A percentile compares a stretch with the other conserved stretches of the same genome.
Evolutionary conservation across 1,140 invertebrate species (phyloP).

Genomic region (Acromyrmex heyeri): DNA sequence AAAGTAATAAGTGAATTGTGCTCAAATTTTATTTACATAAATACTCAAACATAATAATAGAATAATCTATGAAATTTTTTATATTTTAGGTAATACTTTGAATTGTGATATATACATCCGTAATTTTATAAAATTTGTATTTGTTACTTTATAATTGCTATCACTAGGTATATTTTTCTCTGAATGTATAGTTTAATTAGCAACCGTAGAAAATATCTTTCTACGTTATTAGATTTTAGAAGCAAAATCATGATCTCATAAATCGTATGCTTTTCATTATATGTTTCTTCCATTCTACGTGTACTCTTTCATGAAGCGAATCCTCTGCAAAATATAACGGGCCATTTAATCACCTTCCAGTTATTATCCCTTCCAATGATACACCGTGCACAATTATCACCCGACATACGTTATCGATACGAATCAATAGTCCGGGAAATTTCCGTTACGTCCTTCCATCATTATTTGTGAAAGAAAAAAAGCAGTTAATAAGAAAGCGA

Average conservation of each 20-base stretch:
- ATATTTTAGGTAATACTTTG: no score
- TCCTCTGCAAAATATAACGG: conserved; percentile 32
- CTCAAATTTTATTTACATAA: no score
- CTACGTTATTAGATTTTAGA: neutral
- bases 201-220: neutral
- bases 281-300: neutral
- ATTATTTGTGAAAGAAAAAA: conserved; percentile 44
- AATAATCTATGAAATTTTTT: no score
- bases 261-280: neutral
- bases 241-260: neutral
- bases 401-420: conserved; percentile 54
- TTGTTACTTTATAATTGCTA: no score
- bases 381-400: conserved; percentile 49
- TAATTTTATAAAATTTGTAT: no score
- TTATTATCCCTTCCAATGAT: conserved; percentile 48
- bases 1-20: no score
- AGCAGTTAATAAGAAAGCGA: conserved; percentile 58
- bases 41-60: no score
- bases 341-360: conserved; percentile 1
- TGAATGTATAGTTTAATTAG: neutral
- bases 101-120: no score
- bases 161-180: no score
- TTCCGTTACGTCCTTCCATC: conserved; percentile 51
- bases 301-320: neutral
- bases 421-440: conserved; percentile 59